These are phyloP conservation scores for Noctua fimbriata DNA, from an alignment of 2,888 invertebrate genomes.

Conservation along the genomic window DNA sequence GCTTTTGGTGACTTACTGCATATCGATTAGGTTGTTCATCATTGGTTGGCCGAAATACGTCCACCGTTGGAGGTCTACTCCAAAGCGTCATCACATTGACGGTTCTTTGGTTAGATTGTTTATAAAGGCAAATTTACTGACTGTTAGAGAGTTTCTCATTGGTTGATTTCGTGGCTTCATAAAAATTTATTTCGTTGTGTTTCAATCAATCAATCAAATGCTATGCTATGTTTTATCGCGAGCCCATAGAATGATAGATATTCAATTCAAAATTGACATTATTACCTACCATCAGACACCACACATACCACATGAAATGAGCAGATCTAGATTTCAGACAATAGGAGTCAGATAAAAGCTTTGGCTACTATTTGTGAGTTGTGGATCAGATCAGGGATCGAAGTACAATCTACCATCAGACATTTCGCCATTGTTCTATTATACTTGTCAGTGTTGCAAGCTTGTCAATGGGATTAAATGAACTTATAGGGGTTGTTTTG, in stretches of 20 bases:
- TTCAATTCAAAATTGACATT: neutral
- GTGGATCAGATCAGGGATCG: neutral
- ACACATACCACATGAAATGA: neutral
- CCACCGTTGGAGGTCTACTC: too few species aligned
- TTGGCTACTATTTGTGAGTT: slow-evolving; percentile 1
- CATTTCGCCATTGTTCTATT: slow-evolving; percentile 29
- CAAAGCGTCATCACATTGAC: neutral
- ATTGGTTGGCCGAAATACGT: neutral
- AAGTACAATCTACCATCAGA: slow-evolving; percentile 18
- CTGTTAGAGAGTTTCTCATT: neutral
- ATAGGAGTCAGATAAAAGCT: neutral
- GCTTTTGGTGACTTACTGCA: slow-evolving; percentile 11
- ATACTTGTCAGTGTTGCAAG: slow-evolving; percentile 11
- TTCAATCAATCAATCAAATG: too few species aligned
- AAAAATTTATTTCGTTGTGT: neutral
- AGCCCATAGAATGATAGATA: neutral
- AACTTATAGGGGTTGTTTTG: too few species aligned
- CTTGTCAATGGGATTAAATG: too few species aligned
- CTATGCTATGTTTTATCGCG: neutral
- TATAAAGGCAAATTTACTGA: neutral
- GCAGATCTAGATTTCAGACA: neutral
- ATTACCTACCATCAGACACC: neutral
- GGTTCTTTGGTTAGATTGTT: neutral
- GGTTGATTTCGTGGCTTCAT: neutral
- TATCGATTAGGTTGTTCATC: slow-evolving; percentile 16